Evolutionary conservation across 1,140 invertebrate genomes (phyloP), one percentile per base, ranked within the genome.

Genomic region (Tyrophagus putrescentiae): DNA sequence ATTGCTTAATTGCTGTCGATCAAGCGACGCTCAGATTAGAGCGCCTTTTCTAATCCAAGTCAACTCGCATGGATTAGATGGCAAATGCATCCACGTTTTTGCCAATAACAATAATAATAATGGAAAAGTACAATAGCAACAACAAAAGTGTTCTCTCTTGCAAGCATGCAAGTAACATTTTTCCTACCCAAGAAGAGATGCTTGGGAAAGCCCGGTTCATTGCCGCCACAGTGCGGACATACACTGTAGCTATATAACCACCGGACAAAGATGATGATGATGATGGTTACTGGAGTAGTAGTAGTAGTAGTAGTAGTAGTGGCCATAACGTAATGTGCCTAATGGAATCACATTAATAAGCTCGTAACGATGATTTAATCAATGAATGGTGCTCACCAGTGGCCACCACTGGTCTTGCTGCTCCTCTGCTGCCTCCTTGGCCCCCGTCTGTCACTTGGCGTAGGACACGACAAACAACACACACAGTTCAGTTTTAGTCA

Each of bases 21-120:
- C 45, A 25, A 9, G 45, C 45, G 45, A 48, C 45, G 45, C n/a
- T 48, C 21, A 48, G 45, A 48, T 48, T 48, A 48, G 45, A 48
- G 31, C 18, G 45, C n/a, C n/a, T n/a, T n/a, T n/a, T n/a, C n/a
- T 48, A 48, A 48, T 48, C 45, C 45, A 48, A 48, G 45, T 48
- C 45, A 48, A 48, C 45, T 48, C 18, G 7, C 7, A 7, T 48
- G 45, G 45, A 48, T 48, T 48, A 48, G 7, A 48, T 18, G n/a
- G 7, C 18, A 7, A 7, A 48, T 48, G 45, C 23, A 48, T 48
- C 13, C 6, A 48, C 45, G 31, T 29, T 48, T 48, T 21, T 48
- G 7, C 21, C 18, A 7, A n/a, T n/a, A n/a, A n/a, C n/a, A n/a
- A n/a, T n/a, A n/a, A n/a, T n/a, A n/a, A n/a, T n/a, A n/a, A n/a